Evolutionary conservation across 2,113 vertebrate species (phyloP).

Genomic region (Ammodytes marinus): DNA sequence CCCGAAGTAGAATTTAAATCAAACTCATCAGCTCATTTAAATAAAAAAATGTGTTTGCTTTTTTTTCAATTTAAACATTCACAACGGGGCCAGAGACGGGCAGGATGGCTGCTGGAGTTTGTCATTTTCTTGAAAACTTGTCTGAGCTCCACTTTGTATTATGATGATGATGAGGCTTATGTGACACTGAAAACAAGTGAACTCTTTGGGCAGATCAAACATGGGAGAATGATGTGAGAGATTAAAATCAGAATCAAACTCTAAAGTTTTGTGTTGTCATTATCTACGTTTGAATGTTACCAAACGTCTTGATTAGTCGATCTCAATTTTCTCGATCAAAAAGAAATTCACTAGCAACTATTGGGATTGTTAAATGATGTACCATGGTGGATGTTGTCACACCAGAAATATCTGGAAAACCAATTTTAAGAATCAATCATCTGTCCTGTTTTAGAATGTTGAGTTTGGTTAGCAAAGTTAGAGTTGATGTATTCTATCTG

Average conservation of each 20-base stretch:
- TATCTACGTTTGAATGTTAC: not conserved
- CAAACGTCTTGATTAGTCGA: not conserved
- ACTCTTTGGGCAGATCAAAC: conserved; percentile 43
- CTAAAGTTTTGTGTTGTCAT: conserved; percentile 7
- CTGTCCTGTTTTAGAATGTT: too few relatives aligned
- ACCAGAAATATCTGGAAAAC: too few relatives aligned
- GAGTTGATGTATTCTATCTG: too few relatives aligned
- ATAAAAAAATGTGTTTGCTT: not conserved
- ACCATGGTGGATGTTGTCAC: too few relatives aligned
- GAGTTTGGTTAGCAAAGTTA: too few relatives aligned
- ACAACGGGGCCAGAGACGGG: conserved; percentile 7
- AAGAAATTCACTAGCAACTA: not conserved
- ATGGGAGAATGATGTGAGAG: conserved; percentile 36
- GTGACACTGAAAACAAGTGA: conserved; percentile 57
- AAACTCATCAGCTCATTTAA: not conserved
- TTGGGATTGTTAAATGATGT: too few relatives aligned
- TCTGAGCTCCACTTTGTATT: conserved; percentile 65
- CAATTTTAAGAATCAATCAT: too few relatives aligned
- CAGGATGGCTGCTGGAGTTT: conserved; percentile 11
- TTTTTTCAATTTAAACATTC: not conserved
- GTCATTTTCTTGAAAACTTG: conserved; percentile 43
- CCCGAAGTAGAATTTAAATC: not conserved
- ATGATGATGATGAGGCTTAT: conserved; percentile 13
- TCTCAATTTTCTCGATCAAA: not conserved
- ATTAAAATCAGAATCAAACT: conserved; percentile 55